Base-by-base conservation (phyloP, 2,797 vertebrate genomes). In the Scolopax bukidnonensis region DNA sequence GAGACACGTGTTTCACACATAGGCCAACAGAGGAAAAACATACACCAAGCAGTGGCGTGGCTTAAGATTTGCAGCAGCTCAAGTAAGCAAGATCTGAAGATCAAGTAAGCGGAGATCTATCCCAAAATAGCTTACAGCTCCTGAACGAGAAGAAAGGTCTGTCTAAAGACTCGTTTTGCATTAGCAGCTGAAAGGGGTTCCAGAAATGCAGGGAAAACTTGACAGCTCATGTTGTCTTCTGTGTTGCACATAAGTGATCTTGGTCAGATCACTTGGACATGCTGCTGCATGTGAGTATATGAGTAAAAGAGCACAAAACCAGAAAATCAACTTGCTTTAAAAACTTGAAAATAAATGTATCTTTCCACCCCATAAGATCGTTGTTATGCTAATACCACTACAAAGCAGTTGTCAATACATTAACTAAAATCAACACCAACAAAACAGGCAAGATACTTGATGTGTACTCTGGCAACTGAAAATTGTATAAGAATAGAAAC, bases 211-310 rank as follows among this genome's bases (percentile, higher is more conserved):
- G 14, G 14, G 53, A 43, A 33, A 14, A 36, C 20, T 54, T 74
- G 21, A 40, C 43, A 80, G 32, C 9, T 4, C 1, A 0, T 0
- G 0, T 16, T 47, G 1, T 45, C 32, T 50, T 75, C 53, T 84
- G 14, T 47, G 4, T 1, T 11, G 10, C 2, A 6, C 7, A 5
- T 23, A 65, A 40, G 25, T 24, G 33, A 51, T 53, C 59, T 82
- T 51, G 17, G 24, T 70, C 33, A 59, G 54, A 48, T 6, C 3
- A 0, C 14, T 14, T 59, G 47, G 40, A 43, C 30, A 30, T 24
- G 10, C 20, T 73, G 47, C 43, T 48, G 43, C 30, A 51, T 43
- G 23, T 1, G 1, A 48, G 9, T 18, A 16, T 0, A 3, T 30
- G 30, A 82, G 15, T 23, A n/a, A 69, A 32, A n/a, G 12, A 33